Conservation (phyloP, 2,797 vertebrate genomes). For the Coregonus ussuriensis region DNA sequence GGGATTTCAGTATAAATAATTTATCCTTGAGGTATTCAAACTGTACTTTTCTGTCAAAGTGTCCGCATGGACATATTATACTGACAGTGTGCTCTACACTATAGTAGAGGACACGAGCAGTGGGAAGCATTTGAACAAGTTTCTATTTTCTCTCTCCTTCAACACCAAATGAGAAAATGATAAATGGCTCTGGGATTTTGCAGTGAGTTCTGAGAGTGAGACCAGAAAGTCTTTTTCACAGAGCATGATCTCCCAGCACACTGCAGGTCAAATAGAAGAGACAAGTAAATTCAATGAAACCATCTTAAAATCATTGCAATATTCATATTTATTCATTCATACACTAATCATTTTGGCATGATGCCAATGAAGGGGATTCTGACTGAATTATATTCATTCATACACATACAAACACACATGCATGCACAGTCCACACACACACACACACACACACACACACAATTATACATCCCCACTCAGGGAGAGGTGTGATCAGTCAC, state of each 20-base stretch:
- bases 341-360: not conserved
- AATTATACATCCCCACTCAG: not conserved
- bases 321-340: not conserved
- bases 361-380: not conserved
- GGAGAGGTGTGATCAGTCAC: not conserved
- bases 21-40: slow-evolving; percentile 6
- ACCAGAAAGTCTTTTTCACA: slow-evolving; percentile 33
- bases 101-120: slow-evolving; percentile 7
- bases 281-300: not conserved
- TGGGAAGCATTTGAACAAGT: slow-evolving; percentile 22
- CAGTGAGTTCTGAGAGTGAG: slow-evolving; percentile 29
- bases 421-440: not conserved
- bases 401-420: too few species aligned
- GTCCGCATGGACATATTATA: slow-evolving; percentile 14
- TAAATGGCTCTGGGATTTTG: slow-evolving; percentile 34
- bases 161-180: slow-evolving; percentile 34
- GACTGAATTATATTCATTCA: not conserved
- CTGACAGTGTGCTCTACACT: slow-evolving; percentile 8
- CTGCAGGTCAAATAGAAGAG: slow-evolving; percentile 27
- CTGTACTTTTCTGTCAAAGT: slow-evolving; percentile 23
- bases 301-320: not conserved
- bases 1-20: slow-evolving; percentile 6
- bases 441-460: too few species aligned
- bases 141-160: slow-evolving; percentile 22
- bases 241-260: slow-evolving; percentile 25